Conservation (phyloP, 2,888 invertebrate species). For the Hipparchia sbordonii region DNA sequence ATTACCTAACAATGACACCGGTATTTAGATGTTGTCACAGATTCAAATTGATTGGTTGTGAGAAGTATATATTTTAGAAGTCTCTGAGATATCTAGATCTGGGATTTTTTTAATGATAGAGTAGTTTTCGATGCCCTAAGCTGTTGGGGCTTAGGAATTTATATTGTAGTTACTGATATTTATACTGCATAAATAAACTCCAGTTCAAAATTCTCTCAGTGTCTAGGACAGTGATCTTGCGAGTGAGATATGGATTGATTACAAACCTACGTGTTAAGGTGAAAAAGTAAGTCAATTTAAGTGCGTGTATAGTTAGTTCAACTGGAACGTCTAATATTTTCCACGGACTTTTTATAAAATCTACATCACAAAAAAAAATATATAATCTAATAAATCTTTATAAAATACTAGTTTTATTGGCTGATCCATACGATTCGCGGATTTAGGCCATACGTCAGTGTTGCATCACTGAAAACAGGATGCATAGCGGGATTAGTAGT, state of each 20-base stretch:
- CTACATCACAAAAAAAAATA: too few species aligned
- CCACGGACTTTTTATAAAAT: too few species aligned
- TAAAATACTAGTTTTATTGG: constrained; percentile 10
- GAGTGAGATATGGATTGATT: too few species aligned
- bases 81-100: too few species aligned
- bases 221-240: too few species aligned
- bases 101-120: too few species aligned
- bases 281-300: too few species aligned
- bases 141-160: neutral
- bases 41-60: neutral
- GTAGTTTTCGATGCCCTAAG: neutral
- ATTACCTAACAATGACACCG: neutral
- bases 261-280: too few species aligned
- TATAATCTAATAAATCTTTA: neutral
- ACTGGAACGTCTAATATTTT: too few species aligned
- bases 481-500: constrained; percentile 19
- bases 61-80: neutral
- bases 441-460: constrained; percentile 23
- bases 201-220: too few species aligned
- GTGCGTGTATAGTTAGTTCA: too few species aligned
- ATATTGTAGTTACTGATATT: neutral
- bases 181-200: too few species aligned
- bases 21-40: neutral
- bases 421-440: constrained; percentile 11
- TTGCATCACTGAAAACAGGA: constrained; percentile 13